Evolutionary conservation across 1,140 invertebrate genomes (phyloP).

Genomic region (Ruditapes philippinarum): DNA sequence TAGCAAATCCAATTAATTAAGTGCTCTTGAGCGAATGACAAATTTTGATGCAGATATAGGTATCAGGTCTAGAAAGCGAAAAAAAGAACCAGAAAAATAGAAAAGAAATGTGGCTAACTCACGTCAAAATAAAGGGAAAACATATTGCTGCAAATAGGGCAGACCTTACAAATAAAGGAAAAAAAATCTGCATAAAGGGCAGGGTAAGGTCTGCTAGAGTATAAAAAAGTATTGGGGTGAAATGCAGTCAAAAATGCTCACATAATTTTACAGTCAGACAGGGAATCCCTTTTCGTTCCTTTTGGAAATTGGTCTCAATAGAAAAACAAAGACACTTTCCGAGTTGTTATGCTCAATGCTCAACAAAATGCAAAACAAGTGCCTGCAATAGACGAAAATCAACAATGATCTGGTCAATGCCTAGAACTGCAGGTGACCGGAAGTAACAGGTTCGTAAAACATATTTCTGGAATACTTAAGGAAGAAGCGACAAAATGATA

Average conservation of each 20-base stretch:
- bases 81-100: not conserved
- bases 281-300: not conserved
- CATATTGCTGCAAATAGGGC: not conserved
- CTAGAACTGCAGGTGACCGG: not conserved
- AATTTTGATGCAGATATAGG: not conserved
- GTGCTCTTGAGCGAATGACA: not conserved
- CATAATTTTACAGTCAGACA: not conserved
- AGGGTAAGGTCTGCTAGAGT: not conserved
- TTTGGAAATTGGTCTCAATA: not conserved
- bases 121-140: not conserved
- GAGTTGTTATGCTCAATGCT: not conserved
- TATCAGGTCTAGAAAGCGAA: constrained; percentile 44
- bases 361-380: not conserved
- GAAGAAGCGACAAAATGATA: no score
- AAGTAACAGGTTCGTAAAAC: no score
- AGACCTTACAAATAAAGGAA: no score
- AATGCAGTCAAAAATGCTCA: not conserved
- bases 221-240: not conserved
- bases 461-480: no score
- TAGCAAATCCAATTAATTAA: not conserved
- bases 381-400: not conserved
- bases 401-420: constrained; percentile 3
- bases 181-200: no score
- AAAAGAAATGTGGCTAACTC: constrained; percentile 42
- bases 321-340: constrained; percentile 11